Evolutionary conservation across 2,797 vertebrate genomes (phyloP), one percentile per base, ranked within the genome.

Genomic region (Tinamus major): DNA sequence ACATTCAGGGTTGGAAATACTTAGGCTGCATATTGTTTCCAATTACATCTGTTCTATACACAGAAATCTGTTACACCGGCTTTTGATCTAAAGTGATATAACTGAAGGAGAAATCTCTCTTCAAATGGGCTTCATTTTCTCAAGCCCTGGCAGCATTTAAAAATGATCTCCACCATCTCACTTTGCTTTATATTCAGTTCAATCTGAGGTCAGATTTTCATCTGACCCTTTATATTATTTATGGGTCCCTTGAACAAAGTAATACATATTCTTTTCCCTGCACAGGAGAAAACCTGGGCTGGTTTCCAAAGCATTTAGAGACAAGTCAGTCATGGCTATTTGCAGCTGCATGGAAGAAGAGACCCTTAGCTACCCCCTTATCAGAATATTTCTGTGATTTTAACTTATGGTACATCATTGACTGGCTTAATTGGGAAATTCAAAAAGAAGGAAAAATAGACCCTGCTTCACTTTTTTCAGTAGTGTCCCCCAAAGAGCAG

Each of bases 101-200:
- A 85, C 35, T 21, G 61, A 95, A 93, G 79, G 79, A 83, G 92
- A 92, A 90, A 48, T 92, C 61, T 69, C 64, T 46, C 56, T 94
- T 96, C 62, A 88, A 77, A 92, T 90, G 61, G 71, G 79, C 79
- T 87, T 94, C 33, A 81, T 93, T 95, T 95, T 86, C 65, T 84
- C 62, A 78, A 20, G 69, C 63, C 5, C 31, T 93, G 72, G 67
- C 79, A 93, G 70, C 7, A 2, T 64, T 93, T 93, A 74, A 85
- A 94, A 86, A 84, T 76, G 65, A 85, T 93, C 79, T 81, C 75
- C 14, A 39, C 75, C 6, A 23, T 79, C 68, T 91, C 65, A 42
- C 79, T 87, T 92, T 93, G 48, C 67, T 87, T 94, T 90, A 67
- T 83, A 81, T 56, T 90, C 84, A 39, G 62, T 75, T 95, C 85